phyloP scores from a whole-genome alignment of 2,113 vertebrate genomes.

The Barnardius zonarius region DNA sequence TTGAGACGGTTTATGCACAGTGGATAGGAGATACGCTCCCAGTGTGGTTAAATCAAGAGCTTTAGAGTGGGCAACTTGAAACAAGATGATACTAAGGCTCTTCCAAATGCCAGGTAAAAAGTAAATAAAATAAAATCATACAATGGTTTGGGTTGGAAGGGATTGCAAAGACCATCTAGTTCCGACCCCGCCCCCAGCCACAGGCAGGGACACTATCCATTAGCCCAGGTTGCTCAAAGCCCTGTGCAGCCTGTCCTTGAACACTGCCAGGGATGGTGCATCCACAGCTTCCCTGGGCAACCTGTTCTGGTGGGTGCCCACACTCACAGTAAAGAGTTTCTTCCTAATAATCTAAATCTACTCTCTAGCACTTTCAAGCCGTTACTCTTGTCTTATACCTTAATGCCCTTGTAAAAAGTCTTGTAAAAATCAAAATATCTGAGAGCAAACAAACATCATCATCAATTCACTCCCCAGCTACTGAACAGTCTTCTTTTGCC shows the following conservation, averaged over 20 bases:
- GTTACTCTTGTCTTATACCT: neutral
- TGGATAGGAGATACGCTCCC: neutral
- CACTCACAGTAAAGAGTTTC: neutral
- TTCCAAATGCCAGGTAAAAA: neutral
- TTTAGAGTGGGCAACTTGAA: neutral
- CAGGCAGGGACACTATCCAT: neutral
- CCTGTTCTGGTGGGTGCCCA: neutral
- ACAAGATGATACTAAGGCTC: neutral
- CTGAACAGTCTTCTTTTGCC: neutral
- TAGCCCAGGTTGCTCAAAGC: neutral
- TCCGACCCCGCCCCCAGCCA: neutral
- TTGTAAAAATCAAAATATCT: neutral
- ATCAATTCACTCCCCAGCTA: neutral
- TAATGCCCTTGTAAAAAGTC: neutral
- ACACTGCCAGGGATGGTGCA: neutral
- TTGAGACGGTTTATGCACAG: neutral
- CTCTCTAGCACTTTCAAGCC: neutral
- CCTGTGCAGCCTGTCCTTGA: neutral
- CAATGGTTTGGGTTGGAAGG: neutral
- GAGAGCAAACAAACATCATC: neutral
- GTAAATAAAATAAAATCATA: neutral
- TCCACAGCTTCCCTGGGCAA: neutral
- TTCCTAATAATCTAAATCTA: neutral
- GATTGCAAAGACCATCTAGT: neutral
- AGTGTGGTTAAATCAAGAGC: neutral